phyloP scores from a whole-genome alignment of 1,140 invertebrate genomes.

The Pseudomyrmex sp. region DNA sequence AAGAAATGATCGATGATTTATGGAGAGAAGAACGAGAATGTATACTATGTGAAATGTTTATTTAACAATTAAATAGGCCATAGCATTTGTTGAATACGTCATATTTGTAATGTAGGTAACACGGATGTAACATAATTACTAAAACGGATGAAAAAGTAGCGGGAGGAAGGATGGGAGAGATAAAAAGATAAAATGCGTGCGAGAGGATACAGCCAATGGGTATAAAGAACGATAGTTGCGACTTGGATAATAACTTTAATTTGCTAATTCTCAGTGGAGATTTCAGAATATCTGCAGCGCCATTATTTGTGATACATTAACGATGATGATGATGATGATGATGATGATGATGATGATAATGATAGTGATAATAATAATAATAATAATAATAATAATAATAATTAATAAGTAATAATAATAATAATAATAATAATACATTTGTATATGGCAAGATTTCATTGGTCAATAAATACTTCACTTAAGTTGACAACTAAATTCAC shows the following conservation, averaged over 20 bases:
- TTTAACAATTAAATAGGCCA: slow-evolving; percentile 74
- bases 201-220: slow-evolving; percentile 20
- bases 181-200: slow-evolving; percentile 35
- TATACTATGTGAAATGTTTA: slow-evolving; percentile 74
- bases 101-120: slow-evolving; percentile 66
- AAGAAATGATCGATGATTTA: slow-evolving; percentile 36
- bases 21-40: slow-evolving; percentile 32
- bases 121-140: slow-evolving; percentile 41
- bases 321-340: slow-evolving; percentile 73
- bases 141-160: slow-evolving; percentile 22
- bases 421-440: slow-evolving; percentile 66
- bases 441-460: slow-evolving; percentile 79
- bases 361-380: slow-evolving; percentile 72
- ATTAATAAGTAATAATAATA: no score
- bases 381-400: slow-evolving; percentile 1
- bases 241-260: slow-evolving; percentile 71
- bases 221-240: slow-evolving; percentile 68
- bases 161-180: slow-evolving; percentile 29
- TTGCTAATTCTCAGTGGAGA: slow-evolving; percentile 63
- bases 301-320: slow-evolving; percentile 74
- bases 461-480: slow-evolving; percentile 80
- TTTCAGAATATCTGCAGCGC: slow-evolving; percentile 72
- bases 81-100: slow-evolving; percentile 71
- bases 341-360: slow-evolving; percentile 74
- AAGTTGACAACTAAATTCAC: slow-evolving; percentile 70